Evolutionary conservation across 2,113 vertebrate species (phyloP).

Genomic region (Heliornis fulica): DNA sequence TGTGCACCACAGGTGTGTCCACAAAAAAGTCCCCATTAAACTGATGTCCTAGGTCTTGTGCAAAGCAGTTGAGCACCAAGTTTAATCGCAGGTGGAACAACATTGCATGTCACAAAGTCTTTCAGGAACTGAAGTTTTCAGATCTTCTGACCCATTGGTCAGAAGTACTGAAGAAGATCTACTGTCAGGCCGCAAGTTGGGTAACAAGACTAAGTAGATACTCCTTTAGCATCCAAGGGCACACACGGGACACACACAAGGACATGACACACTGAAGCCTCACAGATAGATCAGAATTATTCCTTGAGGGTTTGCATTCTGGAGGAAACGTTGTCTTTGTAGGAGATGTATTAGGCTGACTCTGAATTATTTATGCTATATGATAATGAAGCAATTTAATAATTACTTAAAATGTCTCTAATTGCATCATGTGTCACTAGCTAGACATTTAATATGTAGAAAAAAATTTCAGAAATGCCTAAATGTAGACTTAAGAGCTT

Average conservation of each 20-base stretch:
- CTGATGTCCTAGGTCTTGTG: background rate
- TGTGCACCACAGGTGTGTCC: background rate
- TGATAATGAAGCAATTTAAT: background rate
- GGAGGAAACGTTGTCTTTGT: background rate
- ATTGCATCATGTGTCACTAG: background rate
- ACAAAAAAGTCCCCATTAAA: background rate
- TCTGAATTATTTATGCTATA: background rate
- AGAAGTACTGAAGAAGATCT: background rate
- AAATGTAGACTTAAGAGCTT: background rate
- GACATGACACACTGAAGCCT: background rate
- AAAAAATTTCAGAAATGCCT: background rate
- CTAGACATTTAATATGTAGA: background rate
- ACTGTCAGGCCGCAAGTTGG: background rate
- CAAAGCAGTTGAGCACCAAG: background rate
- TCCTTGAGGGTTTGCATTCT: background rate
- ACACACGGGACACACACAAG: background rate
- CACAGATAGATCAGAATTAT: background rate
- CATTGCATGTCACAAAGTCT: accelerated
- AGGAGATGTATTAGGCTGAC: background rate
- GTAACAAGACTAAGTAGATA: background rate
- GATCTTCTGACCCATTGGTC: background rate
- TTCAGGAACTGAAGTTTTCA: background rate
- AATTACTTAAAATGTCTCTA: background rate
- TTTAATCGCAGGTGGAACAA: background rate
- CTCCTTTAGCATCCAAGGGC: background rate